Base-by-base conservation (phyloP, 2,113 vertebrate genomes). In the Podarcis raffonei region DNA sequence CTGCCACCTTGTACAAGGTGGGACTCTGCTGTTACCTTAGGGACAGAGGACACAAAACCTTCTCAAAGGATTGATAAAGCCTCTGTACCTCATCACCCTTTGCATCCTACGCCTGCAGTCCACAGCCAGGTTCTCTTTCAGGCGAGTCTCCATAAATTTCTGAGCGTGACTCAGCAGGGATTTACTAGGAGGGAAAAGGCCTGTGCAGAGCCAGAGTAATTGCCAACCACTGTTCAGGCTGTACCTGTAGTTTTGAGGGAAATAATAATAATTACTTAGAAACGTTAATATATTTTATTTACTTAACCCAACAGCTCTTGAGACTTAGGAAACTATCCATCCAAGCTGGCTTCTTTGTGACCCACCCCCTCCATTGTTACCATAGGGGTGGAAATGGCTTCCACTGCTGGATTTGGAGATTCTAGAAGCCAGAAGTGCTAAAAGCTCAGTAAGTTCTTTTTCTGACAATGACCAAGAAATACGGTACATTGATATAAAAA, bases 191-290 rank as follows among this genome's bases (percentile, higher is more conserved):
- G 98, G 96, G 89, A 99, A 99, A 85, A 99, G 97, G 69, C 99
- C 98, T 0, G 98, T 98, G 93, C 98, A 99, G 32, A 99, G 97
- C 98, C 99, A 99, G 27, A 99, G 95, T 72, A 99, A 97, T 95
- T 99, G 98, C 99, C 99, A 99, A 88, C 98, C 98, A 74, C 95
- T 97, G 90, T 98, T 98, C 83, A 98, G 35, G 0, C 99, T 99
- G 94, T 97, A 97, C 95, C 99, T 99, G 74, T 27, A 66, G 48
- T 78, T 84, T 84, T 30, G n/a, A 89, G 48, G 48, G 48, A 53
- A 53, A 53, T 53, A 53, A 53, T 53, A 53, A 53, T 53, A 53
- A 53, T 53, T 53, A 53, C 48, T 53, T 53, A 53, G 48, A 53
- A 53, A 12, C 1, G 11, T 53, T 53, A 53, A 53, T 53, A 53